These are phyloP conservation scores for Lordiphosa stackelbergi DNA, from an alignment of 1,140 invertebrate species.

Conservation along the genomic window DNA sequence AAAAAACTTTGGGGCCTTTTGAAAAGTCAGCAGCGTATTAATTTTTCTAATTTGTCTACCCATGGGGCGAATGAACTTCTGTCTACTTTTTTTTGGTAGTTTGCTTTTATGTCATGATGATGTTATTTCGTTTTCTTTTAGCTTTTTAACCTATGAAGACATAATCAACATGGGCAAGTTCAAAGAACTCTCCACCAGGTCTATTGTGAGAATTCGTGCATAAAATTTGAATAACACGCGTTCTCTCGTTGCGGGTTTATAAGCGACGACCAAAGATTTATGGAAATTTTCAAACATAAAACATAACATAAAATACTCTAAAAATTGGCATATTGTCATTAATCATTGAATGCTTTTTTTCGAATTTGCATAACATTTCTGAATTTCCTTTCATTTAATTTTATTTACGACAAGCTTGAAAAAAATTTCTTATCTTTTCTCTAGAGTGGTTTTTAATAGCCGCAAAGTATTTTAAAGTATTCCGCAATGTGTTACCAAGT, in stretches of 20 bases:
- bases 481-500: too few species aligned
- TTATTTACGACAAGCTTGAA: too few species aligned
- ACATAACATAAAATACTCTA: constrained; percentile 24
- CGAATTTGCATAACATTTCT: too few species aligned
- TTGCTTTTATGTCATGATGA: constrained; percentile 68
- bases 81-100: constrained; percentile 38
- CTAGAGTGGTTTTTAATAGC: too few species aligned
- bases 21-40: constrained; percentile 62
- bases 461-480: too few species aligned
- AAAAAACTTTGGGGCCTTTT: constrained; percentile 46
- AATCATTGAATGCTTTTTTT: constrained; percentile 18
- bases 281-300: constrained; percentile 32
- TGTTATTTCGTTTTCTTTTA: constrained; percentile 72
- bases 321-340: constrained; percentile 36
- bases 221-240: constrained; percentile 59
- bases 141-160: constrained; percentile 68
- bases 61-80: constrained; percentile 70
- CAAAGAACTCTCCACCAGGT: constrained; percentile 62
- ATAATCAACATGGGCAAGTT: constrained; percentile 69
- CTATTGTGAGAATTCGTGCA: constrained; percentile 72
- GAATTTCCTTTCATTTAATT: too few species aligned
- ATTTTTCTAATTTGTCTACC: constrained; percentile 73
- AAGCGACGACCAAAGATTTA: constrained; percentile 16
- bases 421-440: too few species aligned
- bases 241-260: constrained; percentile 8